These are phyloP conservation scores for Plutella xylostella DNA, from an alignment of 2,888 invertebrate species.

Conservation along the genomic window DNA sequence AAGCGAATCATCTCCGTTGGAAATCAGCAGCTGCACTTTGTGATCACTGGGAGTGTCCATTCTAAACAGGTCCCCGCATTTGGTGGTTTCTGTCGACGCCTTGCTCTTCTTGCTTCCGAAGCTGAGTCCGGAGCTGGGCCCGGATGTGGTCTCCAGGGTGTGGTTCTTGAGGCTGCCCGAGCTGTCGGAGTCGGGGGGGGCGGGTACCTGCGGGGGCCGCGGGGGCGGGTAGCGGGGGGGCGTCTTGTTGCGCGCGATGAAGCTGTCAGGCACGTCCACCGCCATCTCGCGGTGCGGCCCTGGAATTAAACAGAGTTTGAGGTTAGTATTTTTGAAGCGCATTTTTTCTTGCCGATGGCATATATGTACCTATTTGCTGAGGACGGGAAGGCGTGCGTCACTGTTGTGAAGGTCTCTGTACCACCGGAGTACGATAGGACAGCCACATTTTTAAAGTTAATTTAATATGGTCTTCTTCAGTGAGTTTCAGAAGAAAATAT, in stretches of 20 bases:
- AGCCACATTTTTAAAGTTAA: too few relatives aligned
- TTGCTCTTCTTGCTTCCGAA: conserved; percentile 59
- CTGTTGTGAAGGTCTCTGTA: too few relatives aligned
- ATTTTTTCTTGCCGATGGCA: too few relatives aligned
- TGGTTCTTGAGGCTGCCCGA: conserved; percentile 55
- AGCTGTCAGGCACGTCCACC: conserved; percentile 96
- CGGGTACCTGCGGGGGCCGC: conserved; percentile 75
- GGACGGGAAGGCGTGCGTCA: too few relatives aligned
- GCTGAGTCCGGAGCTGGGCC: conserved; percentile 54
- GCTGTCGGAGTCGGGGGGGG: conserved; percentile 43
- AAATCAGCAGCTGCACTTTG: conserved; percentile 55
- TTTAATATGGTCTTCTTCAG: too few relatives aligned
- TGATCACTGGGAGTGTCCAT: conserved; percentile 50
- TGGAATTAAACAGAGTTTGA: conserved; percentile 36
- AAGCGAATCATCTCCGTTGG: conserved; percentile 58
- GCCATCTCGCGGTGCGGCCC: conserved; percentile 98
- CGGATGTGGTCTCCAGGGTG: conserved; percentile 48
- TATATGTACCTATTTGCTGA: too few relatives aligned
- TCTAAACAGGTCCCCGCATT: conserved; percentile 44
- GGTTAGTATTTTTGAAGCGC: not conserved
- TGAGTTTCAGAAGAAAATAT: too few relatives aligned
- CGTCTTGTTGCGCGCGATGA: conserved; percentile 90
- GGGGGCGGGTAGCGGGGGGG: conserved; percentile 92
- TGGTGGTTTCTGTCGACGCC: conserved; percentile 53
- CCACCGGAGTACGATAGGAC: too few relatives aligned